These are phyloP conservation scores for Pseudomyrmex pallidus DNA, from an alignment of 1,140 invertebrate genomes.

Conservation along the genomic window DNA sequence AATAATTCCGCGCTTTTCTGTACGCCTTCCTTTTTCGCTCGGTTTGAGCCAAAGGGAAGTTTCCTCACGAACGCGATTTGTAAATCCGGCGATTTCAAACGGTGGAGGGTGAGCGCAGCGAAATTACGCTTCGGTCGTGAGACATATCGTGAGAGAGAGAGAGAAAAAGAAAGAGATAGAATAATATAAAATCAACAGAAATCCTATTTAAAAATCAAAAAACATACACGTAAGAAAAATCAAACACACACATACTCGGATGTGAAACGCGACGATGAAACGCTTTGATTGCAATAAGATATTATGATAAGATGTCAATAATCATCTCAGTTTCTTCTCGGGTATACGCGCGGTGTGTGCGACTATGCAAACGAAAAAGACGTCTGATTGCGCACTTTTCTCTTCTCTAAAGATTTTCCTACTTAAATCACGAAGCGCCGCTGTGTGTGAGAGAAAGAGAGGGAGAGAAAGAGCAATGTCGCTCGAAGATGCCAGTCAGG, in stretches of 20 bases:
- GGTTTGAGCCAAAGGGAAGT: conserved; percentile 37
- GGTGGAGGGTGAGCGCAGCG: too few relatives aligned
- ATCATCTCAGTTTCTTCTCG: background rate
- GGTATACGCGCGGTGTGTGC: background rate
- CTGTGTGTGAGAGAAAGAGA: background rate
- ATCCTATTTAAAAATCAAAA: too few relatives aligned
- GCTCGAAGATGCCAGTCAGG: conserved; percentile 69
- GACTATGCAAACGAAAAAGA: background rate
- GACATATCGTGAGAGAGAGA: background rate
- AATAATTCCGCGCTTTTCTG: conserved; percentile 62
- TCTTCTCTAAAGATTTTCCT: conserved; percentile 20
- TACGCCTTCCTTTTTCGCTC: conserved; percentile 2
- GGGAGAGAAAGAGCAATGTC: background rate
- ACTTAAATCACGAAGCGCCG: conserved; percentile 37
- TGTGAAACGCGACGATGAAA: background rate
- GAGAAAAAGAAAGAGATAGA: background rate
- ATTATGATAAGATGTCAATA: conserved; percentile 1
- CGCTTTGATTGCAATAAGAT: background rate
- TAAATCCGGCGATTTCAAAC: conserved; percentile 61
- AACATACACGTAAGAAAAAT: too few relatives aligned
- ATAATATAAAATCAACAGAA: background rate
- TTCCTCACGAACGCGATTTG: conserved; percentile 59
- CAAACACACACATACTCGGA: background rate
- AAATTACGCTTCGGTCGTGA: background rate
- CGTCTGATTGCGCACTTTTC: conserved; percentile 29